Base-by-base conservation (phyloP, 2,797 vertebrate species). In the Pitangus sulphuratus region DNA sequence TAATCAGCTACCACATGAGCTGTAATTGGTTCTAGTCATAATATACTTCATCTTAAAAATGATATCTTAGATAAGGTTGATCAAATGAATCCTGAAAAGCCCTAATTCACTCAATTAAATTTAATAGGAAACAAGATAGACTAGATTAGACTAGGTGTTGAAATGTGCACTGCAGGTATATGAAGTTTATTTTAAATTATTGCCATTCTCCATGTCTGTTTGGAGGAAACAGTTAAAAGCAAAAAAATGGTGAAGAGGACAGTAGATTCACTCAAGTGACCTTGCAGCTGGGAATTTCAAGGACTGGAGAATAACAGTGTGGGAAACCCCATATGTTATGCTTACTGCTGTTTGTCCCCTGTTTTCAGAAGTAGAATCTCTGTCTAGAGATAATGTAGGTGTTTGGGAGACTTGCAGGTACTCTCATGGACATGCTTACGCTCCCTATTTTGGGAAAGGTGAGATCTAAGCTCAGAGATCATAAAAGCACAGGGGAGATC, bases 51-150 rank as follows among this genome's bases (percentile, higher is more conserved):
- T 58, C 56, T 74, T 58, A 50, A 45, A 82, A 81, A 39, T 56
- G 7, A 3, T 45, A 33, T 37, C 22, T 71, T 53, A 60, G 24
- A 56, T 35, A 39, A 2, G 0, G 0, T 71, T 75, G 47, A n/a
- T 44, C 2, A 12, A 44, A 51, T 56, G 15, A 76, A 80, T 76
- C 33, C 25, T 58, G 15, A 12, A 84, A 87, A 91, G 17, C 30
- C 3, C 4, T 40, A 45, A 42, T 75, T 89, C 16, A n/a, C 18
- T 26, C 5, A 16, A 47, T 56, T 82, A 68, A 62, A 66, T 75
- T 82, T 58, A 68, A 71, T 50, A 85, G 21, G 35, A 44, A 91
- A 30, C 16, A 62, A 47, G 20, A 53, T 31, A 35, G 15, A 25
- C 5, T 44, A 48, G 28, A 40, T 18, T 60, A 62, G 12, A 18